Base-by-base conservation (phyloP, 2,888 invertebrate genomes). In the Hartigia nigra region DNA sequence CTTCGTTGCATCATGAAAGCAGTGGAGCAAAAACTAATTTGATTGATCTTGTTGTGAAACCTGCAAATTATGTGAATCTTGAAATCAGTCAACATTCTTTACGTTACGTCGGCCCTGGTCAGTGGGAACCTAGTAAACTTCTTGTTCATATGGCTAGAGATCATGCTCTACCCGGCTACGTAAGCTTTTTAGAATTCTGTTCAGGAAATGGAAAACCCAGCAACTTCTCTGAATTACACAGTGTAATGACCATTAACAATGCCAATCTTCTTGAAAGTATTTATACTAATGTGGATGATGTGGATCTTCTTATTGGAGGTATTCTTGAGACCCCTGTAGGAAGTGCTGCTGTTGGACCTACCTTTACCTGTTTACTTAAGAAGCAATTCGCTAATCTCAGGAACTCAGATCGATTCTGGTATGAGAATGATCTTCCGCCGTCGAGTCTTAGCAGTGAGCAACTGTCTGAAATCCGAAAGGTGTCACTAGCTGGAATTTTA, bases 321-420 rank as follows among this genome's bases (percentile, higher is more conserved):
- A 92, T 97, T 14, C 93, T 97, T 82, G 98, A 98, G 91, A 94
- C 94, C 77, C 95, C 97, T 0, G 93, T 94, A 0, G 94, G 95
- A 1, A 98, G 97, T 5, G 96, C 97, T 0, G 94, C 97, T 0
- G 95, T 98, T 5, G 98, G 98, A 1, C 96, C 96, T 0, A 98
- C 98, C 0, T 95, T 98, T 77, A 95, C 96, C n/a, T 98, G 98
- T 87, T 93, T 98, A 12, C 89, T 98, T 12, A 96, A 95, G 36
- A 91, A 95, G 77, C 98, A 98, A 91, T 98, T 98, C 90, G 94
- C 95, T 70, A 95, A 95, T 82, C 92, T 97, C 11, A 95, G 97
- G 86, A 95, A 95, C 86, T 96, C 97, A 77, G 98, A 98, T 92
- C 93, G 98, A 82, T 98, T 98, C 91, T 98, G 98, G 98, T 98